Percentiles rank a stretch among this genome's conserved stretches.
Conservation (phyloP, 2,888 invertebrate genomes). For the Drosophila subsilvestris region DNA sequence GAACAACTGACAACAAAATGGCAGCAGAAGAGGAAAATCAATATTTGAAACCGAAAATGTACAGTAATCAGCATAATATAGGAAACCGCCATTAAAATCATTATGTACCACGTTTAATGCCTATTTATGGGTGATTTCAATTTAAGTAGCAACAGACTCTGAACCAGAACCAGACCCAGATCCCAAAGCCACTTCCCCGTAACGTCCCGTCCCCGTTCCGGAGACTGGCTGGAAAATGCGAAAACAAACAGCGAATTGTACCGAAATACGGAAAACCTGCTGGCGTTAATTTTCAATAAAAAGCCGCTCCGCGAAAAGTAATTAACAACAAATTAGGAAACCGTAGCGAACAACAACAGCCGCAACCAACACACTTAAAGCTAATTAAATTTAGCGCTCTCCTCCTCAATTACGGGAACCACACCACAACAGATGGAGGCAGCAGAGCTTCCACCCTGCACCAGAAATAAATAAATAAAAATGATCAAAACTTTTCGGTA, state of each 20-base stretch:
- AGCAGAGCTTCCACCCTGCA: conserved; percentile 3
- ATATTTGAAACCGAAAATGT: conserved; percentile 39
- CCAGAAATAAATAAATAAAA: conserved; percentile 18
- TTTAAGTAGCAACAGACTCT: conserved; percentile 42
- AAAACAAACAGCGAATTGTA: conserved; percentile 32
- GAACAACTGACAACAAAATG: conserved; percentile 14
- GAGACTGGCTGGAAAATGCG: conserved; percentile 2
- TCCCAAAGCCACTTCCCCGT: background rate
- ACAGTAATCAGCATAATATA: conserved; percentile 55
- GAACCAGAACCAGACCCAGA: background rate
- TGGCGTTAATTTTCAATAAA: conserved; percentile 73
- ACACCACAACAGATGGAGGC: conserved; percentile 17
- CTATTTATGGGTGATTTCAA: conserved; percentile 65
- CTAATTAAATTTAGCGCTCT: conserved; percentile 67
- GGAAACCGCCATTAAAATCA: conserved; percentile 57
- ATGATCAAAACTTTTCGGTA: conserved; percentile 13
- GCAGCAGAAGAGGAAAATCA: conserved; percentile 36
- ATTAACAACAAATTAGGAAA: conserved; percentile 74
- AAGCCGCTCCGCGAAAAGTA: conserved; percentile 61
- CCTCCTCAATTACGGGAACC: conserved; percentile 23
- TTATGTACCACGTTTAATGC: conserved; percentile 53
- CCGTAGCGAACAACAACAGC: conserved; percentile 38
- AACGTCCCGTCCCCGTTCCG: background rate
- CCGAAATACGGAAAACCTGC: conserved; percentile 48
- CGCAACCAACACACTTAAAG: conserved; percentile 66